These are phyloP conservation scores for Neodontobutis hainanensis DNA, from an alignment of 2,113 vertebrate species.

Conservation along the genomic window DNA sequence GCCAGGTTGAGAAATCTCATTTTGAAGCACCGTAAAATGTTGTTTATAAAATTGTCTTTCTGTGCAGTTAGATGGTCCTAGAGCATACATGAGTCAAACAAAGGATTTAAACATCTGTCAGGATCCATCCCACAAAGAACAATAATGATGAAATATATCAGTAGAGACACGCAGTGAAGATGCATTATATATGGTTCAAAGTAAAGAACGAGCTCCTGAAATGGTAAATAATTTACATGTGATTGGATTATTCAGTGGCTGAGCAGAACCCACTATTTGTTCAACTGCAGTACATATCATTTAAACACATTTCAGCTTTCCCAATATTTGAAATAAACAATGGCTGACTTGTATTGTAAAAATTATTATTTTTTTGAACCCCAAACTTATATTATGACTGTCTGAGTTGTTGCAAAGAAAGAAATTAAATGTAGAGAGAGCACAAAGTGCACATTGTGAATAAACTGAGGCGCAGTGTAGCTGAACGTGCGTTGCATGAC, in stretches of 20 bases:
- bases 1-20: slow-evolving; percentile 30
- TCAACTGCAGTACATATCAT: slow-evolving; percentile 37
- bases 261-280: slow-evolving; percentile 50
- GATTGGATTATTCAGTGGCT: slow-evolving; percentile 71
- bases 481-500: slow-evolving; percentile 8
- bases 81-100: slow-evolving; percentile 50
- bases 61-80: slow-evolving; percentile 45
- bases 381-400: not conserved
- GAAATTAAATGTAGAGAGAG: slow-evolving; percentile 12
- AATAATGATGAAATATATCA: slow-evolving; percentile 63
- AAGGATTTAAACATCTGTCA: slow-evolving; percentile 49
- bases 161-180: slow-evolving; percentile 58
- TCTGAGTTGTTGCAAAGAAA: not conserved
- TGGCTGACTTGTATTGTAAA: not conserved
- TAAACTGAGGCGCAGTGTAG: slow-evolving; percentile 11
- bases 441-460: slow-evolving; percentile 11
- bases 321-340: slow-evolving; percentile 16
- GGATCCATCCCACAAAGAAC: slow-evolving; percentile 50
- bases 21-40: slow-evolving; percentile 25
- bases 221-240: slow-evolving; percentile 67
- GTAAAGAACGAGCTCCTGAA: slow-evolving; percentile 61
- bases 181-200: slow-evolving; percentile 69
- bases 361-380: not conserved
- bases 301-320: not conserved
- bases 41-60: slow-evolving; percentile 55